Conservation (phyloP, 92 coral and sea anemone species). For the Micromussa lordhowensis region DNA sequence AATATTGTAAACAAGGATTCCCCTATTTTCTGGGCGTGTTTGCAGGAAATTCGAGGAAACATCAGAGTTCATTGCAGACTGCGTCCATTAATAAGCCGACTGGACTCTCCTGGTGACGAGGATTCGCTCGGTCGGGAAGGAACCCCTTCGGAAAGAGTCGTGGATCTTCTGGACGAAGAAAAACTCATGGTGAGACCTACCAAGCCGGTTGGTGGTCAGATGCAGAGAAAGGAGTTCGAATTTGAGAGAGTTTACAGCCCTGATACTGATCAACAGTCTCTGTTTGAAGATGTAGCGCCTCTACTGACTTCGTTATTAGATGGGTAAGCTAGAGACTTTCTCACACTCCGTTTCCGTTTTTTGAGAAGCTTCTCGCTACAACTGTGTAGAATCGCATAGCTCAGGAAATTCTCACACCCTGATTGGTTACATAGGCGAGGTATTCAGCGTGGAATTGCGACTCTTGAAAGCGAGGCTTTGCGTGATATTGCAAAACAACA, state of each 20-base stretch:
- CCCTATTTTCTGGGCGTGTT: background rate
- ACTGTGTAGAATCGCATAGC: too few species aligned
- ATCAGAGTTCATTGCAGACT: conserved; percentile 98
- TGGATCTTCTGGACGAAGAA: conserved; percentile 84
- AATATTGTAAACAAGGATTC: too few species aligned
- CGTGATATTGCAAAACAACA: too few species aligned
- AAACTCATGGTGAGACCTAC: conserved; percentile 80
- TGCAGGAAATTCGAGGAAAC: conserved; percentile 97
- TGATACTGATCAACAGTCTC: conserved; percentile 69
- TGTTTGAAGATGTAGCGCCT: conserved; percentile 89
- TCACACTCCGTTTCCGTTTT: too few species aligned
- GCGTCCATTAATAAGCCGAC: conserved; percentile 84
- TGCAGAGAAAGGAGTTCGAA: conserved; percentile 80
- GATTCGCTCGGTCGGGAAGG: conserved; percentile 83
- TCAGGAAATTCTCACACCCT: too few species aligned
- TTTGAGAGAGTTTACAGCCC: conserved; percentile 93
- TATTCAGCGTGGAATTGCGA: too few species aligned
- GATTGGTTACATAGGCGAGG: too few species aligned
- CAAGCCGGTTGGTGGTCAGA: conserved; percentile 86
- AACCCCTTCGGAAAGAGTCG: conserved; percentile 91
- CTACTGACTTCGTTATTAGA: conserved; percentile 90
- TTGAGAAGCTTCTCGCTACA: too few species aligned
- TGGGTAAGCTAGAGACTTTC: conserved; percentile 71
- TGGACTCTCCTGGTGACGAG: conserved; percentile 84
- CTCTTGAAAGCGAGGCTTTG: too few species aligned